phyloP scores from a whole-genome alignment of 2,113 vertebrate species.

The Pogona vitticeps region DNA sequence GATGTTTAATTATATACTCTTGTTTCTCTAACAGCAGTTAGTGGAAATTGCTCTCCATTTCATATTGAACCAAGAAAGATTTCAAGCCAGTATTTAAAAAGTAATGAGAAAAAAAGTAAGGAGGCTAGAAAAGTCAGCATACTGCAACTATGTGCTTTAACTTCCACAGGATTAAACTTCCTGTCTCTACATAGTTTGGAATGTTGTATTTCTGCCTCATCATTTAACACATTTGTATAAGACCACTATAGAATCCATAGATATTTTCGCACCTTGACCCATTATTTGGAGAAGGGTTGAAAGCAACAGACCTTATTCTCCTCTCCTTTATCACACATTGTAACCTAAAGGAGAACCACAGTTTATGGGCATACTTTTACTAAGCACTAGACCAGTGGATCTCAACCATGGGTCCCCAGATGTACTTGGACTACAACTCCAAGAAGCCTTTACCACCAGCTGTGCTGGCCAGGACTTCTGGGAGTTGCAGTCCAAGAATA shows the following conservation, averaged over 20 bases:
- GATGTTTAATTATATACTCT: slow-evolving; percentile 42
- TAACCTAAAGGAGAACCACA: too few relatives aligned
- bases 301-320: too few relatives aligned
- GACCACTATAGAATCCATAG: neutral
- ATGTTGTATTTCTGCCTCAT: neutral
- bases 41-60: slow-evolving; percentile 2
- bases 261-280: too few relatives aligned
- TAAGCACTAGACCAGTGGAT: too few relatives aligned
- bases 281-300: too few relatives aligned
- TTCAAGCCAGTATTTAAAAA: slow-evolving; percentile 41
- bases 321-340: too few relatives aligned
- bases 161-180: neutral
- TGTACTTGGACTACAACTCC: too few relatives aligned
- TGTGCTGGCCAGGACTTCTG: too few relatives aligned
- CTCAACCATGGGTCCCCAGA: too few relatives aligned
- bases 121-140: slow-evolving; percentile 18
- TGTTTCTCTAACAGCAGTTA: slow-evolving; percentile 19
- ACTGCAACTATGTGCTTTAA: neutral
- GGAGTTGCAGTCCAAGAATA: too few relatives aligned
- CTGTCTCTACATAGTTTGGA: neutral
- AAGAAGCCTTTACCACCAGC: too few relatives aligned
- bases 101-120: slow-evolving; percentile 30
- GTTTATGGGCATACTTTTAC: too few relatives aligned
- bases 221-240: neutral
- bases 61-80: slow-evolving; percentile 13